Evolutionary conservation across 2,113 vertebrate genomes (phyloP).

Genomic region (Brachypodius melanocephalos): DNA sequence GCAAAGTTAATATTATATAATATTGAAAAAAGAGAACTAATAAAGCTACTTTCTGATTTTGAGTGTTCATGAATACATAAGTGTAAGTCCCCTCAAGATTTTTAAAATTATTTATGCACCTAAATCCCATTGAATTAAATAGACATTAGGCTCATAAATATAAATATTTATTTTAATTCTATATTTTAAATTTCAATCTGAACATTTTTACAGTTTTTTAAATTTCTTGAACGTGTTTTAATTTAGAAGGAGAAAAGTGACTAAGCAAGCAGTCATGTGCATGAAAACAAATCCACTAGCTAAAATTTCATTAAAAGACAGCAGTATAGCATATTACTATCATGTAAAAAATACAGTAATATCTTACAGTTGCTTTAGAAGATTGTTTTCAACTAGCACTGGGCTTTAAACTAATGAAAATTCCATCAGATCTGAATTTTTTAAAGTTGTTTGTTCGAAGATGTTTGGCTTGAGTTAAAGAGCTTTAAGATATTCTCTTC

Average conservation of each 20-base stretch:
- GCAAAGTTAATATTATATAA: background rate
- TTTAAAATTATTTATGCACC: background rate
- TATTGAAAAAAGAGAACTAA: background rate
- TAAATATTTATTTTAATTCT: background rate
- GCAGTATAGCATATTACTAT: background rate
- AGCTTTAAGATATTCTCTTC: background rate
- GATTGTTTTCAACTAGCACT: background rate
- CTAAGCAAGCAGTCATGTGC: background rate
- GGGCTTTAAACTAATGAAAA: background rate
- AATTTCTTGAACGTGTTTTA: background rate
- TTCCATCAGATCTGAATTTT: background rate
- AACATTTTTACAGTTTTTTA: background rate
- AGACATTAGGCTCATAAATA: background rate
- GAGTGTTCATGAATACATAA: background rate
- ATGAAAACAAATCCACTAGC: background rate
- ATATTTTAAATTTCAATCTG: background rate
- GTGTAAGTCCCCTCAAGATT: background rate
- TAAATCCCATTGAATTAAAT: background rate
- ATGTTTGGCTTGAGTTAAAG: background rate
- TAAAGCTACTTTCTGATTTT: background rate
- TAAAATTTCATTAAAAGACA: background rate
- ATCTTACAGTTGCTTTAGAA: background rate
- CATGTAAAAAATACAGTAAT: background rate
- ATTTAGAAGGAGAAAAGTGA: background rate
- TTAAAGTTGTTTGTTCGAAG: background rate